These are phyloP conservation scores for Pachyuromys duprasi DNA, from an alignment of 2,797 vertebrate genomes.

Conservation along the genomic window DNA sequence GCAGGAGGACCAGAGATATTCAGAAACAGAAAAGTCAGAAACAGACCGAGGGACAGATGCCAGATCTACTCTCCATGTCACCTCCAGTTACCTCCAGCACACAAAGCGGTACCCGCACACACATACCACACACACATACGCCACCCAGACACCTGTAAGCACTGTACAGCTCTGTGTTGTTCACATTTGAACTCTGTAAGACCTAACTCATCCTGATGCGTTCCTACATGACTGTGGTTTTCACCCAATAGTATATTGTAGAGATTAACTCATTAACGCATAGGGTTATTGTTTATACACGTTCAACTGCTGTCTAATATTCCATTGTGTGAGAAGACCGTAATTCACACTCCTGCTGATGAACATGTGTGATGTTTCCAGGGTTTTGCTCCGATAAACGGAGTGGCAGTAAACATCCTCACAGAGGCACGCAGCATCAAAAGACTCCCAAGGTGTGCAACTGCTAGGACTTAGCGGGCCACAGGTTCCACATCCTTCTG, in stretches of 20 bases:
- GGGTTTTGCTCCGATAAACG: background rate
- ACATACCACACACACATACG: background rate
- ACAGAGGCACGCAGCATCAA: background rate
- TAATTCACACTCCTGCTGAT: background rate
- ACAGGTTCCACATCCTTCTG: background rate
- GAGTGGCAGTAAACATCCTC: background rate
- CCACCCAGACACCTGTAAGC: background rate
- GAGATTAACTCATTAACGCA: background rate
- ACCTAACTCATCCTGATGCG: background rate
- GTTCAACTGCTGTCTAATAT: background rate
- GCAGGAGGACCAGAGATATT: background rate
- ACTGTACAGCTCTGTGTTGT: background rate
- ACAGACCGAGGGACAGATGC: background rate
- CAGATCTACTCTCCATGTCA: background rate
- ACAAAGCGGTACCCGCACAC: too few species aligned
- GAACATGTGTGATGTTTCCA: background rate
- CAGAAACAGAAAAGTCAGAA: background rate
- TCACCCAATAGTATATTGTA: background rate
- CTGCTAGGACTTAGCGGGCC: background rate
- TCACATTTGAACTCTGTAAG: background rate
- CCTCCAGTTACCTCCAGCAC: background rate
- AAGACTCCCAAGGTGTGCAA: background rate
- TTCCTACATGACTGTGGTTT: background rate
- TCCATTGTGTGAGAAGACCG: background rate
- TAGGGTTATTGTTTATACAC: background rate